Base-by-base conservation (phyloP, 1,140 invertebrate genomes). In the Caerostris darwini region DNA sequence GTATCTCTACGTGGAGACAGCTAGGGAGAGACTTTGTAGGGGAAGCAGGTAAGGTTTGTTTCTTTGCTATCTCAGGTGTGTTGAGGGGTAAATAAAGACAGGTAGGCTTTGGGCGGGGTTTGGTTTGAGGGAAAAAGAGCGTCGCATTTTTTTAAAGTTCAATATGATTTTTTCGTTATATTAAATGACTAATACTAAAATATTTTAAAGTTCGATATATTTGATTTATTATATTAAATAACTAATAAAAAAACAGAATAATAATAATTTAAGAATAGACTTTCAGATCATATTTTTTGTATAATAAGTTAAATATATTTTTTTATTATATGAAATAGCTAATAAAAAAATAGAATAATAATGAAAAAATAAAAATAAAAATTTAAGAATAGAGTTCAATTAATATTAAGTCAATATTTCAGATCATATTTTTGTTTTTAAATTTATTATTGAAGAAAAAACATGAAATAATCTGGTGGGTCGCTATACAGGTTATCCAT, bases 1-100 rank as follows among this genome's bases (percentile, higher is more conserved):
- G 53, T 94, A 94, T 53, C 54, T 94, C 50, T 94, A 94, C 57
- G 71, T 94, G 50, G 93, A 94, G 50, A 94, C 93, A 57, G 93
- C 93, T 6, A 94, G 81, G 14, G 93, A 94, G 57, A 89, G 87
- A 53, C 50, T 94, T n/a, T 94, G 93, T 56, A 94, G 87, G 59
- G 87, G 93, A n/a, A 90, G 86, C 71, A 94, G 93, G 93, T 94
- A 90, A 59, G 50, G 3, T 53, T 54, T 0, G 2, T 67, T n/a
- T 67, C n/a, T 67, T 67, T 5, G 14, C 7, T 53, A 10, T 34
- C 71, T 77, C 71, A 77, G 71, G 71, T 77, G 71, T 77, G 34
- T 77, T 77, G 50, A 5, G 2, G 34, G 34, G 50, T 77, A 77
- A 53, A 77, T 53, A 77, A 5, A 53, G 50, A 12, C 7, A 77